A percentile compares a stretch with the other conserved stretches of the same genome.
Conservation (phyloP, 1,140 invertebrate species). For the Drosophila pectinifera region DNA sequence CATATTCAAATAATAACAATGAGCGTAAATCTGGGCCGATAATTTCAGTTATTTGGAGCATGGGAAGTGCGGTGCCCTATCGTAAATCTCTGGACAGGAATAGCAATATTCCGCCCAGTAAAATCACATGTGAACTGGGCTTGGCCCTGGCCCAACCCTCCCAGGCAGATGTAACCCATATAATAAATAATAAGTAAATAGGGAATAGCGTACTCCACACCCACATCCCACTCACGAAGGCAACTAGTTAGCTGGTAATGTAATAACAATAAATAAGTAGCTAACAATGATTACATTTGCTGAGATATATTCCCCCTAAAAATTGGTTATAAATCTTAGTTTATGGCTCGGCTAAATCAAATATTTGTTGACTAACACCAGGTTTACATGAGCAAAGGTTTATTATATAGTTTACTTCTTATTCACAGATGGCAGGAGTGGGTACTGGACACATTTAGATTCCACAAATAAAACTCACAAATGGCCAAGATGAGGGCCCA, state of each 20-base stretch:
- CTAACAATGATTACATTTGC: not conserved
- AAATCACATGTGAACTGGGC: not conserved
- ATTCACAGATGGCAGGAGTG: not conserved
- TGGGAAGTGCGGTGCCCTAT: conserved; percentile 3
- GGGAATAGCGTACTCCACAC: not conserved
- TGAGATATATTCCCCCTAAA: not conserved
- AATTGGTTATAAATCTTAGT: not conserved
- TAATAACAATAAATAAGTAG: conserved; percentile 11
- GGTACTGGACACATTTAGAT: not conserved
- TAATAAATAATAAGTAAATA: not conserved
- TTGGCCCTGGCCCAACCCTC: conserved; percentile 7
- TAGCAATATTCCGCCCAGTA: too few relatives aligned
- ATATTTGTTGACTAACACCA: not conserved
- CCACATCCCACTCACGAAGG: not conserved
- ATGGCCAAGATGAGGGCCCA: conserved; percentile 2
- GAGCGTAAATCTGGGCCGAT: conserved; percentile 39
- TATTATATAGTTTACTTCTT: not conserved
- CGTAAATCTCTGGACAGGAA: conserved; percentile 26
- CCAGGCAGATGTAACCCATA: not conserved
- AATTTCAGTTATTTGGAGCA: conserved; percentile 13
- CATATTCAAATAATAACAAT: conserved; percentile 5
- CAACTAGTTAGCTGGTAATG: not conserved
- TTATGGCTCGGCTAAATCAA: conserved; percentile 1
- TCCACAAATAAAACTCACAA: not conserved
- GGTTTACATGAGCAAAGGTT: not conserved